Conservation (phyloP, 2,797 vertebrate genomes). For the Poeciliopsis gracilis region DNA sequence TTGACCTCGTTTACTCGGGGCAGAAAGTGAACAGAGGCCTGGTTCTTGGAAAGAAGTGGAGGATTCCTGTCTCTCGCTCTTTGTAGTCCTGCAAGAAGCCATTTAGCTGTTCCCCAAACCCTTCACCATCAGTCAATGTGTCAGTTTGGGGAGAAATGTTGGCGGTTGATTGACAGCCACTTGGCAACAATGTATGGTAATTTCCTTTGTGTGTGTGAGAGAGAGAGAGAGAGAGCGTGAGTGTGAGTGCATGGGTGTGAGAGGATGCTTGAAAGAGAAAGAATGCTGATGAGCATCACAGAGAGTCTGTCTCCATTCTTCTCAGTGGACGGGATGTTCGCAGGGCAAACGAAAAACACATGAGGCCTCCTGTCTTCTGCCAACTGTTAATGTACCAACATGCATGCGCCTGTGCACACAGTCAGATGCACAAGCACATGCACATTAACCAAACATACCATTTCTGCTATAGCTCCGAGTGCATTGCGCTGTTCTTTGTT, state of each 20-base stretch:
- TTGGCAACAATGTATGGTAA: conserved; percentile 70
- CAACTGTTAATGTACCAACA: conserved; percentile 76
- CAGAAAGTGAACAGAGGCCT: conserved; percentile 53
- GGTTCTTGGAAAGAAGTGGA: conserved; percentile 60
- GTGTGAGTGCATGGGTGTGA: conserved; percentile 54
- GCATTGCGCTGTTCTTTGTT: conserved; percentile 60
- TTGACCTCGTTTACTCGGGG: conserved; percentile 64
- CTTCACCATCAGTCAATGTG: conserved; percentile 76
- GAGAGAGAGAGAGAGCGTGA: conserved; percentile 2
- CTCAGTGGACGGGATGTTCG: conserved; percentile 78
- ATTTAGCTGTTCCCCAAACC: conserved; percentile 69
- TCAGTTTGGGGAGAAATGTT: conserved; percentile 68
- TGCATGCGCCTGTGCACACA: conserved; percentile 32
- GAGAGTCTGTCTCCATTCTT: conserved; percentile 76
- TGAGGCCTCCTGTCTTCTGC: conserved; percentile 72
- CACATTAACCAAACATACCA: conserved; percentile 41
- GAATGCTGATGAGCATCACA: conserved; percentile 74
- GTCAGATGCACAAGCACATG: conserved; percentile 27
- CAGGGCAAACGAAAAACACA: conserved; percentile 80
- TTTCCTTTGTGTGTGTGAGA: conserved; percentile 56
- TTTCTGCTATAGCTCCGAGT: conserved; percentile 56
- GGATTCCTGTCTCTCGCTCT: conserved; percentile 66
- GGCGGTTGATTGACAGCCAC: conserved; percentile 71
- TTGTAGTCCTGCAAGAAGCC: conserved; percentile 74
- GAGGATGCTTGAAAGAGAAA: conserved; percentile 69